These are phyloP conservation scores for Parnassius apollo DNA, from an alignment of 2,888 invertebrate species.

Conservation along the genomic window DNA sequence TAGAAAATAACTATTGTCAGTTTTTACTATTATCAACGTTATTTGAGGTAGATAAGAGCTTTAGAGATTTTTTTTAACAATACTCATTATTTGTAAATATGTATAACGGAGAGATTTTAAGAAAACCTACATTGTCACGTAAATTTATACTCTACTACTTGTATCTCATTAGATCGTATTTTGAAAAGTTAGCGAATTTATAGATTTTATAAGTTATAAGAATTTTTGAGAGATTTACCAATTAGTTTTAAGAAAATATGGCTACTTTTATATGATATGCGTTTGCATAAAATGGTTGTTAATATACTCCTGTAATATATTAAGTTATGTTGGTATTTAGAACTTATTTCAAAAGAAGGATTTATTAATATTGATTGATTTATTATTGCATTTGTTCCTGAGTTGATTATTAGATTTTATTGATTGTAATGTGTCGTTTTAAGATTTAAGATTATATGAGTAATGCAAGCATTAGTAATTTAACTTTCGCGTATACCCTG, in stretches of 20 bases:
- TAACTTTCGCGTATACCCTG: conserved; percentile 57
- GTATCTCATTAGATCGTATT: conserved; percentile 81
- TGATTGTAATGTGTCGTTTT: conserved; percentile 59
- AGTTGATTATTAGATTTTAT: conserved; percentile 79
- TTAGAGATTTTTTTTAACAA: conserved; percentile 49
- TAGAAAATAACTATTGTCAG: conserved; percentile 2
- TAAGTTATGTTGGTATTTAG: conserved; percentile 67
- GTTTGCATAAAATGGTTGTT: conserved; percentile 70
- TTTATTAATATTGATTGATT: conserved; percentile 72
- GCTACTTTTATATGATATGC: conserved; percentile 72
- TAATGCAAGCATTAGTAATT: conserved; percentile 70
- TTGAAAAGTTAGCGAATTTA: conserved; percentile 78
- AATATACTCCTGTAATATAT: conserved; percentile 77
- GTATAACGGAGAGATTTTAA: conserved; percentile 51
- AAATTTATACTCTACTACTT: conserved; percentile 75
- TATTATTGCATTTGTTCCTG: conserved; percentile 82
- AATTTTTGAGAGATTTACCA: conserved; percentile 77
- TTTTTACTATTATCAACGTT: conserved; percentile 8
- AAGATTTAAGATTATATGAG: conserved; percentile 60
- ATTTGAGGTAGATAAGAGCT: conserved; percentile 8
- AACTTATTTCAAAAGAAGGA: conserved; percentile 62
- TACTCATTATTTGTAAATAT: conserved; percentile 78
- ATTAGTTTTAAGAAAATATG: conserved; percentile 73
- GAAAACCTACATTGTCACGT: conserved; percentile 61
- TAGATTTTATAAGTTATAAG: conserved; percentile 69